phyloP scores from a whole-genome alignment of 2,888 invertebrate genomes.

The Tiliacea citrago region DNA sequence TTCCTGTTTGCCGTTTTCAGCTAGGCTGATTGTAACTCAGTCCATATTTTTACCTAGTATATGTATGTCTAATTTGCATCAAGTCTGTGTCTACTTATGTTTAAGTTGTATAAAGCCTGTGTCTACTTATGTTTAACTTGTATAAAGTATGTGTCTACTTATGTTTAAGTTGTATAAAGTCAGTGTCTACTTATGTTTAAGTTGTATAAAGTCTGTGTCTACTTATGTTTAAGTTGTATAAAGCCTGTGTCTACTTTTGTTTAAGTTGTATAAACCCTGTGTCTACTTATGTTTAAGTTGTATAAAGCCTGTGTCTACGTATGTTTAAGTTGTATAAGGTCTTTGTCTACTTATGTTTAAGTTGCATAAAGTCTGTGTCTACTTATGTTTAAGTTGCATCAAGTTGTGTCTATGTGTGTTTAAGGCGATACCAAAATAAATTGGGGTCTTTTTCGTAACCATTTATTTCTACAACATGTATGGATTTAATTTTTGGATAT shows the following conservation, averaged over 20 bases:
- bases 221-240: background rate
- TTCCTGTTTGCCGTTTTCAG: constrained; percentile 13
- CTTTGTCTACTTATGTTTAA: background rate
- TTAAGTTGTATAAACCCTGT: background rate
- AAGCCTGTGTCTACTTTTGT: background rate
- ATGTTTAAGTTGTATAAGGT: background rate
- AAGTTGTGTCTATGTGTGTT: too few species aligned
- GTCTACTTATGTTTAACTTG: background rate
- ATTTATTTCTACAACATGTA: too few species aligned
- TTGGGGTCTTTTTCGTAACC: too few species aligned
- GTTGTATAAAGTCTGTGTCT: background rate
- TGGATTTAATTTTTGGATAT: too few species aligned
- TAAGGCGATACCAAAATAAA: too few species aligned
- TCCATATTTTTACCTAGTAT: constrained; percentile 10
- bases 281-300: background rate
- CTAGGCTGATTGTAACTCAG: constrained; percentile 7
- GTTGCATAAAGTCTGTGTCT: background rate
- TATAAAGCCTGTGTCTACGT: background rate
- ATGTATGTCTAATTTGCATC: background rate
- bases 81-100: background rate
- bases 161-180: background rate
- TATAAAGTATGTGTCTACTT: background rate
- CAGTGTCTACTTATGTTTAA: background rate
- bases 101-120: background rate
- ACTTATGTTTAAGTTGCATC: background rate